Percentiles rank a stretch among this genome's conserved stretches.
phyloP scores from a whole-genome alignment of 2,888 invertebrate species.

The Diloba caeruleocephala region DNA sequence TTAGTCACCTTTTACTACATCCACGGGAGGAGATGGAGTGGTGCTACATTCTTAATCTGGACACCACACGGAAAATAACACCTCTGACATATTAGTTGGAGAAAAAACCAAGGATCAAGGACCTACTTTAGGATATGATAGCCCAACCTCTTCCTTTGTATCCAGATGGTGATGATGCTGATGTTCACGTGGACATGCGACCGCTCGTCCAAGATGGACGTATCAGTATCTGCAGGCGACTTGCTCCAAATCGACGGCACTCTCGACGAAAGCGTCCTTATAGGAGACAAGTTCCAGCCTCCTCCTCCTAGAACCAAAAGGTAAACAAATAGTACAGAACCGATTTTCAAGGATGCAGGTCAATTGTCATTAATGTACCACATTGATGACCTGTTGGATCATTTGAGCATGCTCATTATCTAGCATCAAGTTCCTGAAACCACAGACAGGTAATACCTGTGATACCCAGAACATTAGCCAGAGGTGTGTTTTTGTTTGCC shows the following conservation, averaged over 20 bases:
- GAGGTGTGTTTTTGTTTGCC: too few species aligned
- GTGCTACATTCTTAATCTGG: too few species aligned
- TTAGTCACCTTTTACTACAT: too few species aligned
- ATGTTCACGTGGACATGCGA: slow-evolving; percentile 82
- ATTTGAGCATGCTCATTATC: neutral
- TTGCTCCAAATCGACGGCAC: slow-evolving; percentile 86
- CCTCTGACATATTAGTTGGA: too few species aligned
- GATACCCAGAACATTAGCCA: too few species aligned
- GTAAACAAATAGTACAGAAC: slow-evolving; percentile 48
- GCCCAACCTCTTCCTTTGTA: neutral
- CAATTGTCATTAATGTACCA: neutral
- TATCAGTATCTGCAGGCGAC: slow-evolving; percentile 85
- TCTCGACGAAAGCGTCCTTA: slow-evolving; percentile 81
- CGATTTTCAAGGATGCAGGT: neutral
- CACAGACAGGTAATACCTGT: too few species aligned
- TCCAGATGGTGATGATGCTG: slow-evolving; percentile 77
- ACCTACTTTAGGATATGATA: too few species aligned
- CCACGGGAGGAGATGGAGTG: too few species aligned
- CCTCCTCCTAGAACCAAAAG: slow-evolving; percentile 74
- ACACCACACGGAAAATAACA: too few species aligned
- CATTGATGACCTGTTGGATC: neutral
- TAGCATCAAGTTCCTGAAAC: neutral
- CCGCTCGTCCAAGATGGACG: slow-evolving; percentile 78
- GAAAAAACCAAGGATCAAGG: too few species aligned
- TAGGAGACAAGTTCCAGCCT: slow-evolving; percentile 78